phyloP scores from a whole-genome alignment of 2,113 vertebrate species.

The Tachysurus vachellii region DNA sequence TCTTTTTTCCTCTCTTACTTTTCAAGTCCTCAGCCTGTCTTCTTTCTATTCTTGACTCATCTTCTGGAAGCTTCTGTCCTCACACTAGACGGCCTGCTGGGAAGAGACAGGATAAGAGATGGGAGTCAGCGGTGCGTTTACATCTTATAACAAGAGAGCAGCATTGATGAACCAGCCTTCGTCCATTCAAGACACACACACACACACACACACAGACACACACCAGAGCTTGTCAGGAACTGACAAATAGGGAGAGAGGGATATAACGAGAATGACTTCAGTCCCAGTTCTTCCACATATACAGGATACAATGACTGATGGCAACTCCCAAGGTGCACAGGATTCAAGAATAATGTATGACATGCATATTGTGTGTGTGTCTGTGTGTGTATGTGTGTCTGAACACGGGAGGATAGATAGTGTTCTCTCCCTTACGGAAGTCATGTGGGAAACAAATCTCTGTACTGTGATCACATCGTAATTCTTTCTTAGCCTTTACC shows the following conservation, averaged over 20 bases:
- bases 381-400: no score
- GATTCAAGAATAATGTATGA: background rate
- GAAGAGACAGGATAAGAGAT: constrained; percentile 51
- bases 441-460: constrained; percentile 51
- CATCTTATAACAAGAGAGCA: constrained; percentile 45
- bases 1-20: constrained; percentile 57
- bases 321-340: constrained; percentile 30
- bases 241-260: constrained; percentile 13
- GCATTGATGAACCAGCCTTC: constrained; percentile 17
- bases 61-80: constrained; percentile 66
- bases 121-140: background rate
- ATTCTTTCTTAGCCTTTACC: constrained; percentile 25
- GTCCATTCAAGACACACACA: constrained; percentile 8
- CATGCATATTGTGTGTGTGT: constrained; percentile 5
- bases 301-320: background rate
- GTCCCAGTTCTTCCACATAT: background rate
- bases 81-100: constrained; percentile 77
- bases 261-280: background rate
- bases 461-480: constrained; percentile 34
- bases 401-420: constrained; percentile 1
- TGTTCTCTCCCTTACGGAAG: constrained; percentile 25
- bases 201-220: constrained; percentile 27
- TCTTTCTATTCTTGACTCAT: constrained; percentile 67
- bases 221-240: background rate
- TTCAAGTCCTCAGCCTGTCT: constrained; percentile 63